Evolutionary conservation across 2,113 vertebrate species (phyloP), one percentile per base, ranked within the genome.

Genomic region (Lonchura striata): DNA sequence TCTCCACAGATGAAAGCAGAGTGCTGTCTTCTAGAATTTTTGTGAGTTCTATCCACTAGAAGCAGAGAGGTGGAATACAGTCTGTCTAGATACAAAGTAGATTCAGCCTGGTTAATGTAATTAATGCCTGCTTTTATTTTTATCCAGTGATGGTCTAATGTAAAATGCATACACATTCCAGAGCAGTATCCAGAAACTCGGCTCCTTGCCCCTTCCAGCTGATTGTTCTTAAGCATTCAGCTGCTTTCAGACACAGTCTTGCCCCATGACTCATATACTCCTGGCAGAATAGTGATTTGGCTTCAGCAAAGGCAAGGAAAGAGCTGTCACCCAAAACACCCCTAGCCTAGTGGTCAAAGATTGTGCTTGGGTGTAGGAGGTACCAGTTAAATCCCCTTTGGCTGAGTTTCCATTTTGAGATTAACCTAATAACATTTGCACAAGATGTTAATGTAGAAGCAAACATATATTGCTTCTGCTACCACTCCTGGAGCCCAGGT

Each of bases 71-170:
- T 56, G 52, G 71, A 96, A 63, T 66, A 89, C 68, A 74, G 1
- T 46, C 63, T 88, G 42, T 71, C 35, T 69, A 74, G 31, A 83
- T 88, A 71, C 63, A 61, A 79, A 71, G 75, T 90, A 79, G 46
- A 85, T 92, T 28, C 82, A 88, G 42, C 42, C 68, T 90, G 42
- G n/a, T 94, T 86, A 92, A 54, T 74, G 35, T 95, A 92, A 93
- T 97, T 93, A 93, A 86, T 94, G 86, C 59, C 50, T 90, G 50
- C 79, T 92, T 96, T 93, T 97, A 95, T 95, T 96, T 96, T 95
- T 96, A 90, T 94, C 92, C 75, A 44, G 25, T 83, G 90, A 92
- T 96, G 88, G 94, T 93, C 92, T 97, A 93, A 92, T 93, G 79
- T 93, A 90, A 94, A 94, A 96, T 77, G 90, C 92, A 81, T 88